Percentiles rank a stretch among this genome's conserved stretches.
These are phyloP conservation scores for Dolichoris vasculosae DNA, from an alignment of 1,140 invertebrate species.

Conservation along the genomic window DNA sequence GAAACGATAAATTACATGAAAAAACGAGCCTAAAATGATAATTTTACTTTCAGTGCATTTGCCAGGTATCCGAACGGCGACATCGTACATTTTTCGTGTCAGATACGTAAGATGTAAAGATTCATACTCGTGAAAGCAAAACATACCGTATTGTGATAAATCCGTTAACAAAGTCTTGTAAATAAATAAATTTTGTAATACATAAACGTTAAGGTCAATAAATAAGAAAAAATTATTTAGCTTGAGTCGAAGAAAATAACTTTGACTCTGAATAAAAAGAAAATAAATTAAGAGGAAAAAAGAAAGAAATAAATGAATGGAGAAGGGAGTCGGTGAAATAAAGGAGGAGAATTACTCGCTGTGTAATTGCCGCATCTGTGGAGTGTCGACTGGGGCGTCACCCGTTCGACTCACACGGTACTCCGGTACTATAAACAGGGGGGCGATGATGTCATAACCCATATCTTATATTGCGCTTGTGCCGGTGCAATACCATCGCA, in stretches of 20 bases:
- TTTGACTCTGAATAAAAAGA: neutral
- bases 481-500: conserved; percentile 28
- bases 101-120: conserved; percentile 70
- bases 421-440: conserved; percentile 1
- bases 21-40: neutral
- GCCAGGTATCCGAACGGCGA: conserved; percentile 93
- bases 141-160: neutral
- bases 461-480: conserved; percentile 54
- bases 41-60: conserved; percentile 83
- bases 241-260: neutral
- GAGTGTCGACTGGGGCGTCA: conserved; percentile 42
- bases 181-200: conserved; percentile 11
- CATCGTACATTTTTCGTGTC: conserved; percentile 93
- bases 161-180: neutral
- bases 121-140: neutral
- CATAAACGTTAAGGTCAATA: neutral
- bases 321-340: conserved; percentile 31
- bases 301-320: conserved; percentile 1
- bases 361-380: conserved; percentile 3
- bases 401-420: conserved; percentile 14
- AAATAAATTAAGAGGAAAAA: neutral
- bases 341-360: conserved; percentile 8
- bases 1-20: neutral
- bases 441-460: conserved; percentile 44
- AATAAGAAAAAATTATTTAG: neutral